Evolutionary conservation across 2,888 invertebrate genomes (phyloP).

Genomic region (Cybosia mesomella): DNA sequence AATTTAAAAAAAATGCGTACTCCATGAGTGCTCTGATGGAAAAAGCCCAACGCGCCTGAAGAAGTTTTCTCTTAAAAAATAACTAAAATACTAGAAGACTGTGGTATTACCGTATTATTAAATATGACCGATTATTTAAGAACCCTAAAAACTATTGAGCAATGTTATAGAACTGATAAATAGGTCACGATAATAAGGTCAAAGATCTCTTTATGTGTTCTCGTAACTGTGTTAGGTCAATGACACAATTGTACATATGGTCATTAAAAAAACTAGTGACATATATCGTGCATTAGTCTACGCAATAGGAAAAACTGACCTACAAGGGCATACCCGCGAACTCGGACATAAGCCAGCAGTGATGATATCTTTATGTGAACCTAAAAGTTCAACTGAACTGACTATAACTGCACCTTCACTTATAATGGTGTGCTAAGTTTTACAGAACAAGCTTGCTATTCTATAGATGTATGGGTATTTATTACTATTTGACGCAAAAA

Average conservation of each 20-base stretch:
- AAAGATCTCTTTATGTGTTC: neutral
- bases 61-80: too few species aligned
- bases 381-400: neutral
- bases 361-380: neutral
- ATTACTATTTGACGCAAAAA: too few species aligned
- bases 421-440: neutral
- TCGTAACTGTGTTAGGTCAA: neutral
- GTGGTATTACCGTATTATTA: neutral
- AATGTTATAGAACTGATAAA: conserved; percentile 3
- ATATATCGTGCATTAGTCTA: neutral
- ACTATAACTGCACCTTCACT: neutral
- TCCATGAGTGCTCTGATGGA: too few species aligned
- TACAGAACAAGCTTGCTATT: neutral
- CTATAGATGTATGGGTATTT: neutral
- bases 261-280: neutral
- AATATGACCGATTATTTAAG: neutral
- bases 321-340: neutral
- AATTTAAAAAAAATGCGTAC: too few species aligned
- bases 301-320: neutral
- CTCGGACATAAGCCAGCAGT: neutral
- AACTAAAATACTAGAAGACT: too few species aligned
- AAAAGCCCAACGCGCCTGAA: too few species aligned
- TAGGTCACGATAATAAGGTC: neutral
- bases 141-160: neutral
- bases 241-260: neutral